These are phyloP conservation scores for Drosophila suboccidentalis DNA, from an alignment of 2,888 invertebrate species.

Conservation along the genomic window DNA sequence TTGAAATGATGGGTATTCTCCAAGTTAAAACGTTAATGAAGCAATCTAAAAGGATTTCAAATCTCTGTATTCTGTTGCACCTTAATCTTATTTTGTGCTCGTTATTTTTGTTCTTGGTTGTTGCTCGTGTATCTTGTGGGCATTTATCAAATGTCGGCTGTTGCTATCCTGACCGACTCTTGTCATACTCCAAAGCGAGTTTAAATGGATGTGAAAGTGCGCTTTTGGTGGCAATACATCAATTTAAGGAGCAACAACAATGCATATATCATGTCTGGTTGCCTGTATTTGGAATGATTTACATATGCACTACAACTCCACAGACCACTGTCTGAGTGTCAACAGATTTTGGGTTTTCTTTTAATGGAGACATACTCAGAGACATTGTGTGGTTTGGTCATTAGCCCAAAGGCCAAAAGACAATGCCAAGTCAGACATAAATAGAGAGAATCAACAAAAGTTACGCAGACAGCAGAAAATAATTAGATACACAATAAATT, in stretches of 20 bases:
- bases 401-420: slow-evolving; percentile 41
- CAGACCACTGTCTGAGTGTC: slow-evolving; percentile 9
- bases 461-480: slow-evolving; percentile 73
- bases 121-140: slow-evolving; percentile 19
- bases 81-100: slow-evolving; percentile 11
- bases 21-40: not conserved
- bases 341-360: slow-evolving; percentile 32
- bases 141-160: slow-evolving; percentile 54
- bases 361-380: slow-evolving; percentile 57
- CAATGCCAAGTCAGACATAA: slow-evolving; percentile 25
- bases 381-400: slow-evolving; percentile 49
- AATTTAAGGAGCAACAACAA: slow-evolving; percentile 49
- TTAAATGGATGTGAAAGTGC: slow-evolving; percentile 43
- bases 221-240: slow-evolving; percentile 47
- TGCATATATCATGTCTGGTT: slow-evolving; percentile 47
- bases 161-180: slow-evolving; percentile 61
- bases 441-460: slow-evolving; percentile 49
- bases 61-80: not conserved
- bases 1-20: not conserved
- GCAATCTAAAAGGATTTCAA: not conserved
- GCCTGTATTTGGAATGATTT: slow-evolving; percentile 16
- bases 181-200: slow-evolving; percentile 51
- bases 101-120: slow-evolving; percentile 18
- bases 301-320: not conserved
- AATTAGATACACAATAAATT: slow-evolving; percentile 76